Conservation (phyloP, 2,797 vertebrate species). For the Florisuga fusca region DNA sequence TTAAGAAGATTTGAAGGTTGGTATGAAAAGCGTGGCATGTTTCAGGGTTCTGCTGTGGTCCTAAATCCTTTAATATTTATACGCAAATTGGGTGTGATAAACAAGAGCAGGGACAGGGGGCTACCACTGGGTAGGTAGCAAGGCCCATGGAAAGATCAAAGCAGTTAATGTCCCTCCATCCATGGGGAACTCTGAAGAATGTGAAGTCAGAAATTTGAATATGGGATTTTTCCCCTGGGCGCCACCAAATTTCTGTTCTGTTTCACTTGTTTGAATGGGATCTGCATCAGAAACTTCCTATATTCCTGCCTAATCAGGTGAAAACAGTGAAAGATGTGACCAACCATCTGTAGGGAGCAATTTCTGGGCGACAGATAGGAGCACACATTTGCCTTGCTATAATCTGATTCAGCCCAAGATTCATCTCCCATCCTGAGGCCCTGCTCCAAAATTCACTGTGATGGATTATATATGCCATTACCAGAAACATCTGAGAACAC, state of each 20-base stretch:
- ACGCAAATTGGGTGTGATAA: not conserved
- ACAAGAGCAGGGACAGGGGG: not conserved
- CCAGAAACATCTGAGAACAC: not conserved
- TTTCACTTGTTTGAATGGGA: conserved; percentile 15
- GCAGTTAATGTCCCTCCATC: not conserved
- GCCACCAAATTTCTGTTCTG: not conserved
- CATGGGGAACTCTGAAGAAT: not conserved
- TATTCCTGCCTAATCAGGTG: conserved; percentile 21
- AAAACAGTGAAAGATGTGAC: not conserved
- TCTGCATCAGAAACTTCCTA: not conserved
- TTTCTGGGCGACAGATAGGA: conserved; percentile 2
- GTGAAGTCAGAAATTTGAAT: not conserved
- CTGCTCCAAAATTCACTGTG: conserved; percentile 24
- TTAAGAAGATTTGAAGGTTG: not conserved
- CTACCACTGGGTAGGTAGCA: not conserved
- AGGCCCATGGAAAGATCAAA: not conserved
- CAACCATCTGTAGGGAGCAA: not conserved
- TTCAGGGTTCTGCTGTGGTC: not conserved
- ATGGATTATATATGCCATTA: conserved; percentile 16
- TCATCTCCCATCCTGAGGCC: not conserved
- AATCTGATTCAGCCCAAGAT: not conserved
- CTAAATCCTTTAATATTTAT: not conserved
- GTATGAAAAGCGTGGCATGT: not conserved
- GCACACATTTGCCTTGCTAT: not conserved
- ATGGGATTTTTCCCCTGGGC: not conserved